A percentile compares a stretch with the other conserved stretches of the same genome.
Conservation (phyloP, 2,113 vertebrate genomes). For the Sceloporus tristichus region DNA sequence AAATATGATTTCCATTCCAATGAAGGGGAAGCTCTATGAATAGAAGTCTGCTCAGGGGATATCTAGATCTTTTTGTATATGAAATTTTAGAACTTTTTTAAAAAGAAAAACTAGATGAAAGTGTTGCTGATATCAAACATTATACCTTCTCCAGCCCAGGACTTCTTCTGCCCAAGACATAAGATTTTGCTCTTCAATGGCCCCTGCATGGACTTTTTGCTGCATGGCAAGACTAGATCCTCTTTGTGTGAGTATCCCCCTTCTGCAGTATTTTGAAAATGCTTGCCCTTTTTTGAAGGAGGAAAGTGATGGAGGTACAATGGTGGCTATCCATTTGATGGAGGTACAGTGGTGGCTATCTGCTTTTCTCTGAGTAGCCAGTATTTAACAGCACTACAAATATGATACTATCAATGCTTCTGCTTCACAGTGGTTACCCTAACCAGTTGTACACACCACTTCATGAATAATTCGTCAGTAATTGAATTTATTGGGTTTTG, state of each 20-base stretch:
- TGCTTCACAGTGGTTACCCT: constrained; percentile 46
- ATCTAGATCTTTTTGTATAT: not conserved
- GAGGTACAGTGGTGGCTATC: constrained; percentile 43
- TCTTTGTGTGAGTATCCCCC: constrained; percentile 38
- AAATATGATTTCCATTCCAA: no score
- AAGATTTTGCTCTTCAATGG: not conserved
- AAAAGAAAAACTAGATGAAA: not conserved
- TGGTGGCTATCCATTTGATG: constrained; percentile 41
- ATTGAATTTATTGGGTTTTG: constrained; percentile 77
- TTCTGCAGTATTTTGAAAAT: constrained; percentile 38
- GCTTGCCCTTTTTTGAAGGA: constrained; percentile 52
- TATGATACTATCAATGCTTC: constrained; percentile 27
- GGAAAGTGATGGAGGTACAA: not conserved
- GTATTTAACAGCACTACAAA: not conserved
- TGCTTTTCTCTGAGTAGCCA: constrained; percentile 35
- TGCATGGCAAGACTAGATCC: rapidly evolving
- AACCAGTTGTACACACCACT: constrained; percentile 24
- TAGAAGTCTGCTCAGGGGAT: not conserved
- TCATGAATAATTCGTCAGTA: constrained; percentile 72
- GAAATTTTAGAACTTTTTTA: not conserved
- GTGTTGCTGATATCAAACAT: not conserved
- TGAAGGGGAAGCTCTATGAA: no score
- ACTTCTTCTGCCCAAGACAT: not conserved
- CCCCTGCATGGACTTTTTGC: not conserved
- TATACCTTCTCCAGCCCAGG: not conserved